Evolutionary conservation across 2,113 vertebrate genomes (phyloP), one percentile per base, ranked within the genome.

Genomic region (Amblyornis subalaris): DNA sequence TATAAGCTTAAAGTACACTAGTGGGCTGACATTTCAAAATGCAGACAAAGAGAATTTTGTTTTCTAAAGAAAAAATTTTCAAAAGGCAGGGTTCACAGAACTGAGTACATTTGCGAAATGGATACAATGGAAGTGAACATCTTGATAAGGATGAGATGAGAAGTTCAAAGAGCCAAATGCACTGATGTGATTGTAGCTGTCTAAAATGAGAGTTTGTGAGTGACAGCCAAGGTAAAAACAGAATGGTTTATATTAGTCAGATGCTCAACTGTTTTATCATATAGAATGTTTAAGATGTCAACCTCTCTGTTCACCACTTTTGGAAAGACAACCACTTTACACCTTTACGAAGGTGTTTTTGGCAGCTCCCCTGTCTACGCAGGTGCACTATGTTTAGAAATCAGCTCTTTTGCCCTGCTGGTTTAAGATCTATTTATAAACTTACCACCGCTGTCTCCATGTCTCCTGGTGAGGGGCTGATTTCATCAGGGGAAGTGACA

Each of bases 401-500:
- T n/a, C 33, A 67, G 36, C n/a, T 36, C 57, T 51, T 76, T 16
- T 36, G 35, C 33, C 28, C 21, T 9, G 31, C 45, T 35, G 33
- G 35, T 57, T 91, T 40, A 54, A 69, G 65, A 22, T 10, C 33
- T 58, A 31, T 55, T 83, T 55, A 44, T 74, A 53, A 62, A 38
- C 96, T 73, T 97, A 99, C 99, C 98, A 99, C 94, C 91, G 98
- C 97, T 81, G 97, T 97, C 65, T 99, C 98, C 11, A 99, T 97
- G 74, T 99, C 99, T 17, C 98, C 98, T 19, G 98, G 98, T 10
- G 98, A 98, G 51, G 99, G 98, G 95, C 99, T 99, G 96, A 99
- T 98, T 87, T 99, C 99, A 85, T 99, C 99, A 16, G 99, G 99
- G 42, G 99, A 99, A 12, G 99, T 99, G 90, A 99, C 92, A 33